Base-by-base conservation (phyloP, 2,888 invertebrate genomes). In the Acleris literana region DNA sequence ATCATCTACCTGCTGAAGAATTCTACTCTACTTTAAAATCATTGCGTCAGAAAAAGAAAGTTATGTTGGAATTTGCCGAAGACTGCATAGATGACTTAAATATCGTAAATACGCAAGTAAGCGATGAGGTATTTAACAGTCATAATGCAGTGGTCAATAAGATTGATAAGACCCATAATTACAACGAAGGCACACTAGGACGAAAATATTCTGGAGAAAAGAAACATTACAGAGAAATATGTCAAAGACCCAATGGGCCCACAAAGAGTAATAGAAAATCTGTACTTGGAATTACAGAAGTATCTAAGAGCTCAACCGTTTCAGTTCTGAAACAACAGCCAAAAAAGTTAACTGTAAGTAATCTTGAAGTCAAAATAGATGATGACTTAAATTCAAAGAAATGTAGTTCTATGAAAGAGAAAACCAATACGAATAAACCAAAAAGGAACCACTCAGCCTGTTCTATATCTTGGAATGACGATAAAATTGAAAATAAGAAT, bases 1-100 rank as follows among this genome's bases (percentile, higher is more conserved):
- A 96, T 80, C 96, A 97, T 85, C 87, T 97, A 71, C 94, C 96
- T 0, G 94, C 94, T 68, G 94, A 94, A 65, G 96, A 97, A 76
- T 97, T 97, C 82, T 95, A 96, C 80, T 94, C 94, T 16, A 95
- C 95, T 44, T 81, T 97, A 59, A 94, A 95, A 81, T 93, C 93
- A 65, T 83, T 96, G 56, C 94, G 94, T 71, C 93, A 95, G 72
- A 95, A 94, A 77, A 95, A 95, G 77, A 93, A 93, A 73, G 85
- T 93, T 55, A 86, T 93, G 85, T 72, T 92, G 46, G 86, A 84
- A 16, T 58, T 84, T 48, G 81, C 90, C 61, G 86, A 86, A 52
- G 84, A 91, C 22, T 83, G 84, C 46, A 82, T 86, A 29, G 84
- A 88, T 51, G 79, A 85, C 69, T 75, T 77, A 57, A 79, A 78